Evolutionary conservation across 2,797 vertebrate species (phyloP).

Genomic region (Sebastes cheni): DNA sequence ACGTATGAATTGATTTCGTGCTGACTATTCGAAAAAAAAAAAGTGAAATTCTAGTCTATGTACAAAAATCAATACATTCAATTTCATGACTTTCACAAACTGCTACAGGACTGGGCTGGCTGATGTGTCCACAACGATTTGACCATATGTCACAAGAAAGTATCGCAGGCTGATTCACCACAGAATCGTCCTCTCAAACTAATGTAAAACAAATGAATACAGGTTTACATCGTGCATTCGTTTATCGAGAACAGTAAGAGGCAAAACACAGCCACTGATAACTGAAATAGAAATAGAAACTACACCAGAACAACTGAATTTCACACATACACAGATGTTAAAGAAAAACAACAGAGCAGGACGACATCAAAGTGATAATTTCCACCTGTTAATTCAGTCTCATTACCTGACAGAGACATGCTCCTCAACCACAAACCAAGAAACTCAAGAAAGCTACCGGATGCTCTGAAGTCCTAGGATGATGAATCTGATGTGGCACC

Average conservation of each 20-base stretch:
- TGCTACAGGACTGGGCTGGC: too few species aligned
- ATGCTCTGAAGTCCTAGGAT: not conserved
- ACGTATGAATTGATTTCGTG: too few species aligned
- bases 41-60: rapidly evolving
- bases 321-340: not conserved
- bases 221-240: not conserved
- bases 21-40: too few species aligned
- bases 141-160: slow-evolving; percentile 25
- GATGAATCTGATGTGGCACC: slow-evolving; percentile 2
- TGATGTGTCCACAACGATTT: slow-evolving; percentile 30
- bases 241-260: not conserved
- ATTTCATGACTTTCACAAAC: too few species aligned
- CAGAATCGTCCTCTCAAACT: not conserved
- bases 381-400: not conserved
- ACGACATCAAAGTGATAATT: not conserved
- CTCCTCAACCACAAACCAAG: slow-evolving; percentile 11
- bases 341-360: not conserved
- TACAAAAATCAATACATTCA: too few species aligned
- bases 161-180: not conserved
- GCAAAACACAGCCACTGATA: not conserved
- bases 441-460: not conserved
- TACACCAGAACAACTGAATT: not conserved
- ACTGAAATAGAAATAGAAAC: not conserved
- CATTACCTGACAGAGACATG: slow-evolving; percentile 56
- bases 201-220: not conserved